Conservation (phyloP, 1,140 invertebrate genomes). For the Laupala kohalensis region DNA sequence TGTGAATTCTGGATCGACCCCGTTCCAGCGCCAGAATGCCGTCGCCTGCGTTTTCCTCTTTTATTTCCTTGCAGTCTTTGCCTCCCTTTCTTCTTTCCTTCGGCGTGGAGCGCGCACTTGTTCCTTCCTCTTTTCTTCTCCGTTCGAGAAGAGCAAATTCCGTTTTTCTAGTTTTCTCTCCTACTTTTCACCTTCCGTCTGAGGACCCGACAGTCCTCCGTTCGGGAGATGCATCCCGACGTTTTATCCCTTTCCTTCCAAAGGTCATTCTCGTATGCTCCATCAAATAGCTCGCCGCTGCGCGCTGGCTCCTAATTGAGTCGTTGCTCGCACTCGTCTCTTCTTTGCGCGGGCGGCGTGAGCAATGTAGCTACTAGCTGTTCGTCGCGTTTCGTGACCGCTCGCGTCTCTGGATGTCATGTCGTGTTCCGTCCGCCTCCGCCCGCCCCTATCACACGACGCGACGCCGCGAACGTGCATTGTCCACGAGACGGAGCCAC, state of each 20-base stretch:
- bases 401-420: slow-evolving; percentile 18
- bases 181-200: neutral
- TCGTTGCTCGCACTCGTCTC: neutral
- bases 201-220: too few species aligned
- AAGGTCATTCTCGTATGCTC: slow-evolving; percentile 28
- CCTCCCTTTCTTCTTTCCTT: neutral
- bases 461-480: too few species aligned
- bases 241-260: slow-evolving; percentile 11
- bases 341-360: neutral
- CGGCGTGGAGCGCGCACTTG: too few species aligned
- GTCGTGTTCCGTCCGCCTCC: slow-evolving; percentile 19
- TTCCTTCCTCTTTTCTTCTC: neutral
- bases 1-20: neutral
- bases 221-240: neutral
- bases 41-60: neutral
- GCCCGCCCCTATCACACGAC: neutral
- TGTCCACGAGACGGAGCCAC: too few species aligned
- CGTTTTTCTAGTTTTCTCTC: neutral
- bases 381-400: neutral
- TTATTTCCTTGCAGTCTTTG: neutral
- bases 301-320: slow-evolving; percentile 18
- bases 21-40: neutral
- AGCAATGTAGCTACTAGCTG: neutral
- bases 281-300: slow-evolving; percentile 22
- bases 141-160: too few species aligned